Evolutionary conservation across 2,113 vertebrate genomes (phyloP).

Genomic region (Tachysurus vachellii): DNA sequence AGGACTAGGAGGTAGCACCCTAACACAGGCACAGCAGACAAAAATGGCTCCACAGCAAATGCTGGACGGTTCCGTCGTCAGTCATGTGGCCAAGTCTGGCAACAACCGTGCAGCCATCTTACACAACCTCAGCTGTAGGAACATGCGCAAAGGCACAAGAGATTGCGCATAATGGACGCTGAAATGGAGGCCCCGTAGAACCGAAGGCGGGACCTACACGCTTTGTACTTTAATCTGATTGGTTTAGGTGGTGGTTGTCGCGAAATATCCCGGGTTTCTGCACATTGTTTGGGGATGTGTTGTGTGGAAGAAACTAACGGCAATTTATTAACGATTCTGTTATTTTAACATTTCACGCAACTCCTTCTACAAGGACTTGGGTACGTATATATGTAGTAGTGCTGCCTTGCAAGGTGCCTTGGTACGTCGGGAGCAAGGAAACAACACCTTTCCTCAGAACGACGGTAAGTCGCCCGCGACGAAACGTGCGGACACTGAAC

Average conservation of each 20-base stretch:
- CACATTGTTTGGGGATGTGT: constrained; percentile 65
- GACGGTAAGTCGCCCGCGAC: constrained; percentile 37
- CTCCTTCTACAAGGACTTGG: background rate
- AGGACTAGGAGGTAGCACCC: constrained; percentile 22
- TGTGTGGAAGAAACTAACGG: constrained; percentile 38
- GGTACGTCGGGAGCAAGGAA: constrained; percentile 4
- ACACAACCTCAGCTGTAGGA: constrained; percentile 25
- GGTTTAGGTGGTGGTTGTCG: constrained; percentile 45
- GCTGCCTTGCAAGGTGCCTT: background rate
- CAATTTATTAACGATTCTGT: background rate
- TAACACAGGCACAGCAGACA: background rate
- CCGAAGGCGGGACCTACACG: constrained; percentile 42
- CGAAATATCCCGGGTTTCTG: constrained; percentile 53
- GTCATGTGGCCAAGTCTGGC: constrained; percentile 32
- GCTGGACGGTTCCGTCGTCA: background rate
- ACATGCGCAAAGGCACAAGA: constrained; percentile 54
- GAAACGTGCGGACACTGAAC: background rate
- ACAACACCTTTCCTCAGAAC: constrained; percentile 17
- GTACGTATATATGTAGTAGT: too few relatives aligned
- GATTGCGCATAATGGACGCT: constrained; percentile 46
- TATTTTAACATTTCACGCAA: background rate
- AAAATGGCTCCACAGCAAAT: background rate
- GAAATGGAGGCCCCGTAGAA: constrained; percentile 57
- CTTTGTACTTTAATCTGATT: constrained; percentile 39
- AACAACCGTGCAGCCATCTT: constrained; percentile 49